Conservation (phyloP, 2,888 invertebrate species). For the Drosophila putrida region DNA sequence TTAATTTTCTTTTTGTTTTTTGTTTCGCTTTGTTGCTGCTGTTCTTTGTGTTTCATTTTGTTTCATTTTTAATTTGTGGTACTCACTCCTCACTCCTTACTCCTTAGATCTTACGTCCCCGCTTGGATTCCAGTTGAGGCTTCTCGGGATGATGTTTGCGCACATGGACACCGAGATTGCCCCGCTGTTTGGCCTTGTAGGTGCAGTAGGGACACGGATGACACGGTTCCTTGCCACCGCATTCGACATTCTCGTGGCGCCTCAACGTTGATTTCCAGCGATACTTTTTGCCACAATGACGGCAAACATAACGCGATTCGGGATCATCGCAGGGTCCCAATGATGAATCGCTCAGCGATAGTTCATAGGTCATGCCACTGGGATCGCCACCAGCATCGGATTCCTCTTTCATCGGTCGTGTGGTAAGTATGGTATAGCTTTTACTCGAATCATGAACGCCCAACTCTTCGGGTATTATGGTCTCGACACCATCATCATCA, state of each 20-base stretch:
- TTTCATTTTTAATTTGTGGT: slow-evolving; percentile 23
- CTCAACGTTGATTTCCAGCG: slow-evolving; percentile 94
- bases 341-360: slow-evolving; percentile 84
- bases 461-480: slow-evolving; percentile 78
- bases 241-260: slow-evolving; percentile 93
- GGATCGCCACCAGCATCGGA: slow-evolving; percentile 73
- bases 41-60: slow-evolving; percentile 19
- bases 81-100: slow-evolving; percentile 34
- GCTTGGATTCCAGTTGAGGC: slow-evolving; percentile 85
- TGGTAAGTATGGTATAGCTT: slow-evolving; percentile 85
- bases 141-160: slow-evolving; percentile 90
- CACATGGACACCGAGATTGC: slow-evolving; percentile 93
- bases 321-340: slow-evolving; percentile 85
- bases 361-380: slow-evolving; percentile 83
- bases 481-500: slow-evolving; percentile 77
- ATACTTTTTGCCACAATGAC: slow-evolving; percentile 94
- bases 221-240: slow-evolving; percentile 93
- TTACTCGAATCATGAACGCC: slow-evolving; percentile 83
- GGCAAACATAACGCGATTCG: slow-evolving; percentile 89
- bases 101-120: slow-evolving; percentile 83
- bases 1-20: slow-evolving; percentile 13
- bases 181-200: slow-evolving; percentile 92
- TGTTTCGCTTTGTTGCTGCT: slow-evolving; percentile 32
- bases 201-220: slow-evolving; percentile 93
- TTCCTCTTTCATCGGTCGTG: slow-evolving; percentile 85